phyloP scores from a whole-genome alignment of 2,888 invertebrate species.

The Eilema depressum region DNA sequence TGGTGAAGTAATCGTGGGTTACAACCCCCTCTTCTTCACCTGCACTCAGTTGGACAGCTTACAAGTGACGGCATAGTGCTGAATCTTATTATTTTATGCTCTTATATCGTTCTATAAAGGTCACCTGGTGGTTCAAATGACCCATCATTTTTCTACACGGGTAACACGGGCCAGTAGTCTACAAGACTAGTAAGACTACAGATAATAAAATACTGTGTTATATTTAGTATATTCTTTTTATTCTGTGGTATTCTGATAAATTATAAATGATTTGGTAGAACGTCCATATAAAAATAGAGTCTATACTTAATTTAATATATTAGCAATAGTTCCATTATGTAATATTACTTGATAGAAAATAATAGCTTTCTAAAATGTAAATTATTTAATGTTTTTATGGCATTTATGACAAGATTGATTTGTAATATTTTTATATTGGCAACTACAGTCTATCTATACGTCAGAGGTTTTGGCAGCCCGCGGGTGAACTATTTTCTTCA shows the following conservation, averaged over 20 bases:
- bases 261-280: background rate
- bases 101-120: too few relatives aligned
- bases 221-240: background rate
- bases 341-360: background rate
- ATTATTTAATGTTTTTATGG: background rate
- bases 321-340: background rate
- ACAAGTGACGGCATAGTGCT: too few relatives aligned
- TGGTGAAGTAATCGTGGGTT: too few relatives aligned
- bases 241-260: background rate
- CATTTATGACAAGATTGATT: background rate
- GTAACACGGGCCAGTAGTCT: too few relatives aligned
- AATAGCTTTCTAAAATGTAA: background rate
- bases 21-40: too few relatives aligned
- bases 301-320: background rate
- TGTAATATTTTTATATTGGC: slow-evolving; percentile 28
- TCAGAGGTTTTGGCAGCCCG: slow-evolving; percentile 87
- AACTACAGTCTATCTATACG: slow-evolving; percentile 62
- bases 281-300: background rate
- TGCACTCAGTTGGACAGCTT: too few relatives aligned
- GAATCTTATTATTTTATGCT: too few relatives aligned
- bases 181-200: too few relatives aligned
- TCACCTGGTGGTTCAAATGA: too few relatives aligned
- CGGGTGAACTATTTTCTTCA: slow-evolving; percentile 88
- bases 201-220: background rate
- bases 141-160: too few relatives aligned